phyloP scores from a whole-genome alignment of 2,888 invertebrate species.

The Mesorhabditis spiculigera region DNA sequence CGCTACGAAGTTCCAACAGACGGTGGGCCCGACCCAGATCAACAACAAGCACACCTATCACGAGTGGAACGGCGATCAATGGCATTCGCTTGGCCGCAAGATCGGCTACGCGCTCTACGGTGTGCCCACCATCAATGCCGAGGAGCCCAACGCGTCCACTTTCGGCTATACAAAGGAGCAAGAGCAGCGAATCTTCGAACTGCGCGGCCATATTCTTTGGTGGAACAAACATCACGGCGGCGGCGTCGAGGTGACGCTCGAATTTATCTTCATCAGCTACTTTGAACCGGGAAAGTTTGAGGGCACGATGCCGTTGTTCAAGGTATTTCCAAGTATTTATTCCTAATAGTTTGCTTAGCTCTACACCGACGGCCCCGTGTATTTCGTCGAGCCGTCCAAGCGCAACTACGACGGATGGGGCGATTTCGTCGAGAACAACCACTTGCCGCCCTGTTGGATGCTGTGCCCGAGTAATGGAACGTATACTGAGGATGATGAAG shows the following conservation, averaged over 20 bases:
- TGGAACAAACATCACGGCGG: too few species aligned
- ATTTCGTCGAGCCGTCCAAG: background rate
- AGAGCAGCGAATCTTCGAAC: background rate
- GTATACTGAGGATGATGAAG: background rate
- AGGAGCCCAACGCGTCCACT: background rate
- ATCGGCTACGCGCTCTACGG: background rate
- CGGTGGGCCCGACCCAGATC: background rate
- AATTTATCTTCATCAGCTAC: background rate
- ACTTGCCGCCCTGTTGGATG: background rate
- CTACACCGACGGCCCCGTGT: too few species aligned
- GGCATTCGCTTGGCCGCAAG: background rate
- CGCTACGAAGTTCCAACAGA: background rate
- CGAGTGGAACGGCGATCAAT: background rate
- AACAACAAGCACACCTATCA: background rate
- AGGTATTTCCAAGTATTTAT: background rate
- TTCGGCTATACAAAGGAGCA: slow-evolving; percentile 4
- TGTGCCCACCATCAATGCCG: background rate
- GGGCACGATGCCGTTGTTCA: background rate
- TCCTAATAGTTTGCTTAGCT: too few species aligned
- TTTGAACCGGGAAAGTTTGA: background rate
- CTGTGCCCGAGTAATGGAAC: background rate
- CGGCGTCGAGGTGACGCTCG: background rate
- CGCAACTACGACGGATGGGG: background rate
- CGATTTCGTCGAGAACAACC: background rate
- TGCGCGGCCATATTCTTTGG: background rate